Conservation (phyloP, 1,140 invertebrate species). For the Maniola jurtina region DNA sequence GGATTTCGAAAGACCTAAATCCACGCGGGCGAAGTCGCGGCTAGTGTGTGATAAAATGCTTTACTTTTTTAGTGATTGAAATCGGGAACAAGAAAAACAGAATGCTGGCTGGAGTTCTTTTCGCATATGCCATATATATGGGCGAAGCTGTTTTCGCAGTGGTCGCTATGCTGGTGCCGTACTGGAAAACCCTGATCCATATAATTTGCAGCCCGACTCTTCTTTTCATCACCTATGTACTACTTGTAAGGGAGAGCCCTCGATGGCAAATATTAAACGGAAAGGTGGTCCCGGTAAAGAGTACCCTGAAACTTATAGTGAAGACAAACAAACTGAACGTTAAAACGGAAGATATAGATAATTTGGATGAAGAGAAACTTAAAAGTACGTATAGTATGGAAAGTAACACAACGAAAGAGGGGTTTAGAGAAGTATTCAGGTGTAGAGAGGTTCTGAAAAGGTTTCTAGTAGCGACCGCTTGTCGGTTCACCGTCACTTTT, state of each 20-base stretch:
- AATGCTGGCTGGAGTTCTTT: conserved; percentile 83
- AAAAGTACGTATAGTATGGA: conserved; percentile 47
- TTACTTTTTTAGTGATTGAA: conserved; percentile 83
- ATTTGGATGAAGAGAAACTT: conserved; percentile 41
- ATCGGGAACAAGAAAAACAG: conserved; percentile 84
- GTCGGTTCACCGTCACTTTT: conserved; percentile 83
- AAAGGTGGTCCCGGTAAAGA: conserved; percentile 81
- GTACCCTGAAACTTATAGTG: conserved; percentile 80
- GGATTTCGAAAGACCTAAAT: too few relatives aligned
- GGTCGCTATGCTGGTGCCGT: conserved; percentile 82
- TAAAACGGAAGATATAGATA: conserved; percentile 41
- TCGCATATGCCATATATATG: conserved; percentile 84
- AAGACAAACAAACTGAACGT: conserved; percentile 79
- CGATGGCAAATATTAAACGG: conserved; percentile 87
- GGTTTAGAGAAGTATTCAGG: conserved; percentile 41
- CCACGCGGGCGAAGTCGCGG: too few relatives aligned
- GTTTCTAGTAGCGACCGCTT: conserved; percentile 70
- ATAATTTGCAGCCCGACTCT: conserved; percentile 84
- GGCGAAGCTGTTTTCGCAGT: conserved; percentile 84
- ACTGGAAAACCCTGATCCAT: conserved; percentile 86
- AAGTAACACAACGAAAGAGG: conserved; percentile 37
- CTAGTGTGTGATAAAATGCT: too few relatives aligned
- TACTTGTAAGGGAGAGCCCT: conserved; percentile 82
- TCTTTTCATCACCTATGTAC: conserved; percentile 80
- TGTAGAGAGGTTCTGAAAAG: conserved; percentile 54